These are phyloP conservation scores for Heliconius melpomene DNA, from an alignment of 1,140 invertebrate genomes.

Conservation along the genomic window DNA sequence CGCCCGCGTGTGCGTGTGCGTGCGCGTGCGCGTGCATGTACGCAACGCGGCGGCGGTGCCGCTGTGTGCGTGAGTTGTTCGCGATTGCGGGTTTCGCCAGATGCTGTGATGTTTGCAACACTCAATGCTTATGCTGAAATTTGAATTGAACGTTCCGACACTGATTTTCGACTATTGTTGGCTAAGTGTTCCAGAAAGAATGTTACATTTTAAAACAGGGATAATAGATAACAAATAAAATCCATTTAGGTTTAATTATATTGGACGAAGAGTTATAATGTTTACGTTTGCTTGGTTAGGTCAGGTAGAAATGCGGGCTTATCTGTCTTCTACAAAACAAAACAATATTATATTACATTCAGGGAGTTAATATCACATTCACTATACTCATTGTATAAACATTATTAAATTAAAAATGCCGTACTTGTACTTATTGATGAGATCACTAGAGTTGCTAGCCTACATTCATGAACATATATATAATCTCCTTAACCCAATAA, in stretches of 20 bases:
- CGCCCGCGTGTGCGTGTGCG: neutral
- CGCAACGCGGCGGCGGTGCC: constrained; percentile 56
- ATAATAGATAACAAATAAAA: neutral
- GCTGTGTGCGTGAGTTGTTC: constrained; percentile 66
- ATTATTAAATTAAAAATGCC: neutral
- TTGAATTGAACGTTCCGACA: constrained; percentile 42
- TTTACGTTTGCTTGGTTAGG: no score
- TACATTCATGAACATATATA: neutral
- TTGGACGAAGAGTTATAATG: neutral
- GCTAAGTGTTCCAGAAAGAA: constrained; percentile 4
- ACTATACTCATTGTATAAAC: neutral
- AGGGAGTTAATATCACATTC: neutral
- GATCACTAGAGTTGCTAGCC: constrained; percentile 1
- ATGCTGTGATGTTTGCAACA: constrained; percentile 77
- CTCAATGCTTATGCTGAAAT: constrained; percentile 58
- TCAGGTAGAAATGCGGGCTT: neutral
- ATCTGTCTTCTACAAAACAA: neutral
- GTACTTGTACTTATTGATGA: neutral
- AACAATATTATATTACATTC: neutral
- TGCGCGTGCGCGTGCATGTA: constrained; percentile 54
- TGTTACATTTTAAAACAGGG: neutral
- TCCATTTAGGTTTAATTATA: neutral
- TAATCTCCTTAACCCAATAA: constrained; percentile 12
- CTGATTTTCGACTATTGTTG: constrained; percentile 9
- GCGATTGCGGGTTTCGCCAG: constrained; percentile 76